A percentile compares a stretch with the other conserved stretches of the same genome.
Conservation (phyloP, 37 sponge, comb jelly and placozoan species). For the Diacarnus erythraeanus region DNA sequence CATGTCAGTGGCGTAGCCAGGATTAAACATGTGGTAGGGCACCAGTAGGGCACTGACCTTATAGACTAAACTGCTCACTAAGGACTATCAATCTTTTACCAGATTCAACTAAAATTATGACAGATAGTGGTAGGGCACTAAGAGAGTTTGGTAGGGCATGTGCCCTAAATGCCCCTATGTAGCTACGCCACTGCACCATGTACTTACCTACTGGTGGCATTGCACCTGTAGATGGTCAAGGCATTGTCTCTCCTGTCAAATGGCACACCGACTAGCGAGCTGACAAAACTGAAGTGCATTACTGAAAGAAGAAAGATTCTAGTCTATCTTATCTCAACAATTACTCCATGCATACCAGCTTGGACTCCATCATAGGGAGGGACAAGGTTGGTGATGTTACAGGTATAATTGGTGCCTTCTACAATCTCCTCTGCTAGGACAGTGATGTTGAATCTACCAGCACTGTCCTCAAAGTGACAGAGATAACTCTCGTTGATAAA, state of each 20-base stretch:
- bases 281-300: conserved; percentile 32
- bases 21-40: too few relatives aligned
- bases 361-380: conserved; percentile 4
- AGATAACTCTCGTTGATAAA: conserved; percentile 25
- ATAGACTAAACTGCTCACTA: too few relatives aligned
- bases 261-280: conserved; percentile 16
- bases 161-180: too few relatives aligned
- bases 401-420: conserved; percentile 1
- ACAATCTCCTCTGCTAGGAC: conserved; percentile 13
- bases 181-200: neutral
- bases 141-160: too few relatives aligned
- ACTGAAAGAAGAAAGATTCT: conserved; percentile 2
- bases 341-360: neutral
- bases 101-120: too few relatives aligned
- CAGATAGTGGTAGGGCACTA: too few relatives aligned
- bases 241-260: conserved; percentile 22
- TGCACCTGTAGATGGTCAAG: conserved; percentile 21
- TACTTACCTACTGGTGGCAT: conserved; percentile 14
- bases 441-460: conserved; percentile 1
- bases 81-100: too few relatives aligned
- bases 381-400: conserved; percentile 21
- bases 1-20: too few relatives aligned
- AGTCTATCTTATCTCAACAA: neutral
- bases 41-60: too few relatives aligned
- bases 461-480: conserved; percentile 20